Evolutionary conservation across 2,113 vertebrate species (phyloP).

Genomic region (Chaetorhynchus papuensis): DNA sequence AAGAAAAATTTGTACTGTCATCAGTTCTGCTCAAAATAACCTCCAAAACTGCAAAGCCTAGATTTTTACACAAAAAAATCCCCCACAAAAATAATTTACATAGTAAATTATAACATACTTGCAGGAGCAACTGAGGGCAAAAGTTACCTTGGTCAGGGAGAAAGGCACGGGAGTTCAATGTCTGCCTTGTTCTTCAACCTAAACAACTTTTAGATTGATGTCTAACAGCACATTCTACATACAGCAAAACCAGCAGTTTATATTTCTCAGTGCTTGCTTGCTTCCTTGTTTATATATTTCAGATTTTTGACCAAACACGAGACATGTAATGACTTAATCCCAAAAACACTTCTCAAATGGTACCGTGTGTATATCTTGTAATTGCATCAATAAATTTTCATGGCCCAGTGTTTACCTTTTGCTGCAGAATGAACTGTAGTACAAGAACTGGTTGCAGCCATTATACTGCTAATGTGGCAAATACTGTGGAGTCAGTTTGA

Average conservation of each 20-base stretch:
- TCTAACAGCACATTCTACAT: neutral
- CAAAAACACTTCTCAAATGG: neutral
- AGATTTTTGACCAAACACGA: constrained; percentile 31
- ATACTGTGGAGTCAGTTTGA: constrained; percentile 52
- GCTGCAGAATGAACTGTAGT: constrained; percentile 22
- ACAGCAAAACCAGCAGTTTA: constrained; percentile 22
- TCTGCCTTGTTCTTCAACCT: neutral
- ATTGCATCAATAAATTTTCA: constrained; percentile 42
- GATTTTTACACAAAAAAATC: neutral
- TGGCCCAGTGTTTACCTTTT: constrained; percentile 39
- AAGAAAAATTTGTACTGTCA: neutral
- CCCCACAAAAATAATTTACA: neutral
- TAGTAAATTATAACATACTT: neutral
- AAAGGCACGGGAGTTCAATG: neutral
- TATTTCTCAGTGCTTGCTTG: constrained; percentile 8
- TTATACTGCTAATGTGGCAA: constrained; percentile 47
- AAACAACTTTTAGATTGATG: constrained; percentile 5
- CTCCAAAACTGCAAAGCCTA: neutral
- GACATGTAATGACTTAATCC: constrained; percentile 21
- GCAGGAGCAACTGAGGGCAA: neutral
- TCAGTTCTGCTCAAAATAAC: neutral
- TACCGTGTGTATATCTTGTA: constrained; percentile 16
- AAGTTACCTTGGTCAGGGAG: neutral
- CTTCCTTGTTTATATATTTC: constrained; percentile 47
- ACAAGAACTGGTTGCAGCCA: constrained; percentile 9